phyloP scores from a whole-genome alignment of 1,140 invertebrate genomes.

The Trachymyrmex septentrionalis region DNA sequence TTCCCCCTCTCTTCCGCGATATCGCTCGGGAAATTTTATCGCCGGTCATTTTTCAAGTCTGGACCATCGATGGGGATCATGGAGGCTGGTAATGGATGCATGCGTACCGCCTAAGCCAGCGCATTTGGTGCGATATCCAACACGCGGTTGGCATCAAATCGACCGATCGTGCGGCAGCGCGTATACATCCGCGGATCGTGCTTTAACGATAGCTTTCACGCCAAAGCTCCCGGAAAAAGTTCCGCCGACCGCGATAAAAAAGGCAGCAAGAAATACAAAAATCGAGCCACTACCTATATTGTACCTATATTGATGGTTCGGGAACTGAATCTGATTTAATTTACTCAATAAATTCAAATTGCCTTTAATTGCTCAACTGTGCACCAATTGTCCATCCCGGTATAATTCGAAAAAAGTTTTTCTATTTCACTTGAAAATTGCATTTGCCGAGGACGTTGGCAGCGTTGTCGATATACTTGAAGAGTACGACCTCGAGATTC shows the following conservation, averaged over 20 bases:
- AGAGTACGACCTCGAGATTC: slow-evolving; percentile 46
- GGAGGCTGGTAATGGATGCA: slow-evolving; percentile 48
- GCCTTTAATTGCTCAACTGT: slow-evolving; percentile 49
- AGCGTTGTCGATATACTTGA: slow-evolving; percentile 54
- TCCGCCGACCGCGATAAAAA: not conserved
- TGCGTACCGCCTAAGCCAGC: slow-evolving; percentile 38
- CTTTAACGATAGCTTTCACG: slow-evolving; percentile 70
- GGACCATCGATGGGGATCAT: slow-evolving; percentile 49
- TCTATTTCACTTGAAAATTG: slow-evolving; percentile 59
- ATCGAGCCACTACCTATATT: not conserved
- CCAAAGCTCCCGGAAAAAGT: slow-evolving; percentile 51
- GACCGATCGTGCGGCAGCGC: slow-evolving; percentile 49
- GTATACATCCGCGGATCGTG: slow-evolving; percentile 51
- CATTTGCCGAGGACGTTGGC: slow-evolving; percentile 32
- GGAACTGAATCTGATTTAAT: slow-evolving; percentile 22
- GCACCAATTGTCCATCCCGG: slow-evolving; percentile 36
- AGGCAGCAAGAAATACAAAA: not conserved
- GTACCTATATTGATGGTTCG: slow-evolving; percentile 28
- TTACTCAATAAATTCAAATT: slow-evolving; percentile 32
- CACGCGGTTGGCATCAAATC: slow-evolving; percentile 65
- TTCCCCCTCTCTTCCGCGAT: not conserved
- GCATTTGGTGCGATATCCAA: slow-evolving; percentile 73
- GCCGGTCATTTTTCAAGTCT: slow-evolving; percentile 47
- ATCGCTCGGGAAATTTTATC: slow-evolving; percentile 46
- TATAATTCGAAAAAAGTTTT: slow-evolving; percentile 52